Evolutionary conservation across 30 jellyfish, hydroid and myxozoan genomes (phyloP).

Genomic region (Cassiopea andromeda): DNA sequence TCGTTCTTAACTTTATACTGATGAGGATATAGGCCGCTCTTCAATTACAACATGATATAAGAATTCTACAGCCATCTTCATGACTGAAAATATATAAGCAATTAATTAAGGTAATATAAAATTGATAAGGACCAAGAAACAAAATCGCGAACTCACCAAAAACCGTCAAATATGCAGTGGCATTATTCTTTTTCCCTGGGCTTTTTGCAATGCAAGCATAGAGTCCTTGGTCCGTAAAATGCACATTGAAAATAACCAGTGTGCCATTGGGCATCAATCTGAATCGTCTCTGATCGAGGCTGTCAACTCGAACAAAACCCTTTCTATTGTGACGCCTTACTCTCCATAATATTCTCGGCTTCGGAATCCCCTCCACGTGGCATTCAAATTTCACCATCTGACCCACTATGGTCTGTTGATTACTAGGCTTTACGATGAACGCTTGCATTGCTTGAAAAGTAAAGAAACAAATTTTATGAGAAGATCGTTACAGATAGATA

Average conservation of each 20-base stretch:
- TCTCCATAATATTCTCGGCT: slow-evolving; percentile 83
- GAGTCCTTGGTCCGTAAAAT: slow-evolving; percentile 62
- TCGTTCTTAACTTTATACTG: no score
- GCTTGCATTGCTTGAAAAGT: slow-evolving; percentile 72
- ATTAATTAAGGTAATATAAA: neutral
- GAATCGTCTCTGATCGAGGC: slow-evolving; percentile 69
- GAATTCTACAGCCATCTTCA: no score
- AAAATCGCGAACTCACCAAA: slow-evolving; percentile 67
- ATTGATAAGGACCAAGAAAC: neutral
- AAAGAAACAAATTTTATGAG: neutral
- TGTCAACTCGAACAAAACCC: slow-evolving; percentile 30
- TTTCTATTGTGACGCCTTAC: slow-evolving; percentile 21
- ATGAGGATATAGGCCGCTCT: no score
- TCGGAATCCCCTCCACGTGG: slow-evolving; percentile 82
- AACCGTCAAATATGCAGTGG: slow-evolving; percentile 80
- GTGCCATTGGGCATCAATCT: slow-evolving; percentile 72
- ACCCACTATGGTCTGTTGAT: slow-evolving; percentile 70
- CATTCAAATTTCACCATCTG: slow-evolving; percentile 64
- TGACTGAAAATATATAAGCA: no score
- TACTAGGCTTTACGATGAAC: slow-evolving; percentile 57
- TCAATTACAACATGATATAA: no score
- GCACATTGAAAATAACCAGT: slow-evolving; percentile 56
- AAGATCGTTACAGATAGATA: no score
- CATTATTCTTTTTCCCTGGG: slow-evolving; percentile 78
- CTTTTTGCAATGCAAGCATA: slow-evolving; percentile 84